Percentiles rank a stretch among this genome's conserved stretches.
Conservation (phyloP, 2,113 vertebrate genomes). For the Antechinus stuartii region DNA sequence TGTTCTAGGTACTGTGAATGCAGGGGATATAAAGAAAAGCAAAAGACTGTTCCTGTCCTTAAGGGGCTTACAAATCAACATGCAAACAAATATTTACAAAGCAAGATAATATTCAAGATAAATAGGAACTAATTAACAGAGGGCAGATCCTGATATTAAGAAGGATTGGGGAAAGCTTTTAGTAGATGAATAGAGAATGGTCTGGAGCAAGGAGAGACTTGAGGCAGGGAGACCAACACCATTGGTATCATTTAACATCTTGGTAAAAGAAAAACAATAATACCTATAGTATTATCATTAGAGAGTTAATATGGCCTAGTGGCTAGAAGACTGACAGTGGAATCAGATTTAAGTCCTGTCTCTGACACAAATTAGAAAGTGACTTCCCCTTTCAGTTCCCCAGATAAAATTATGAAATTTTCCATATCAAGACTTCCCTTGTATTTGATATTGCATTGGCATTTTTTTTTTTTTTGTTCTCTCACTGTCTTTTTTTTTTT, state of each 20-base stretch:
- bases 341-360: background rate
- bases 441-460: background rate
- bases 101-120: background rate
- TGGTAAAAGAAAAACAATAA: background rate
- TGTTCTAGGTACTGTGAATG: too few species aligned
- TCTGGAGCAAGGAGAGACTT: background rate
- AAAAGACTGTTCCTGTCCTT: background rate
- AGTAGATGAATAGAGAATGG: background rate
- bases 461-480: too few species aligned
- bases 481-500: too few species aligned
- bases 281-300: background rate
- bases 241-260: background rate
- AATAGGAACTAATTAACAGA: background rate
- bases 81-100: background rate
- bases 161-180: background rate
- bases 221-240: background rate
- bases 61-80: background rate
- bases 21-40: background rate
- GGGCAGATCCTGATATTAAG: background rate
- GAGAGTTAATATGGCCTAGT: background rate
- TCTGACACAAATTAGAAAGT: background rate
- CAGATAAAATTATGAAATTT: background rate
- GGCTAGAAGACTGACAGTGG: background rate
- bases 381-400: background rate
- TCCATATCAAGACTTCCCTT: background rate